A percentile compares a stretch with the other conserved stretches of the same genome.
Evolutionary conservation across 2,888 invertebrate genomes (phyloP).

Genomic region (Xanthostigma xanthostigma): DNA sequence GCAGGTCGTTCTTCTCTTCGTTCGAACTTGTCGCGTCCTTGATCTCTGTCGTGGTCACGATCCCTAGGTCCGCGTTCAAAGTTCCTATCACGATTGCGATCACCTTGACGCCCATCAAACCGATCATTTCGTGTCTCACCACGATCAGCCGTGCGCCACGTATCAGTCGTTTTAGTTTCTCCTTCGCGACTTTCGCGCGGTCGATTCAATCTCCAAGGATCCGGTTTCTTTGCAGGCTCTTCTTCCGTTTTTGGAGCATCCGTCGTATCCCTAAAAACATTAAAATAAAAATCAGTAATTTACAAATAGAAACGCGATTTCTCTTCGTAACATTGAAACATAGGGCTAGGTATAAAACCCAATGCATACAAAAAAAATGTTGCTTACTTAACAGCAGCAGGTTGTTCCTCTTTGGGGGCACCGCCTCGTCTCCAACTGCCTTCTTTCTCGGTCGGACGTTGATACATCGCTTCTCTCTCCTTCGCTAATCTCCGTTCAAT

Average conservation of each 20-base stretch:
- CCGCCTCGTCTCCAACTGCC: constrained; percentile 17
- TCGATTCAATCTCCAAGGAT: constrained; percentile 19
- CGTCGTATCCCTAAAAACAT: not conserved
- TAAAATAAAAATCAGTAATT: too few species aligned
- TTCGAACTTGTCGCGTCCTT: not conserved
- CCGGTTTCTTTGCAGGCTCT: constrained; percentile 17
- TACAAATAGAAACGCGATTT: too few species aligned
- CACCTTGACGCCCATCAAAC: constrained; percentile 3
- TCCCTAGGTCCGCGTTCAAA: constrained; percentile 8
- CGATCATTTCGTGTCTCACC: not conserved
- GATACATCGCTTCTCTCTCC: constrained; percentile 24
- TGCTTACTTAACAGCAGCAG: too few species aligned
- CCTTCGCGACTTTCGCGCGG: not conserved
- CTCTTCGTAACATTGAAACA: too few species aligned
- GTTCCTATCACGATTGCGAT: constrained; percentile 8
- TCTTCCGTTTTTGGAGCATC: constrained; percentile 3
- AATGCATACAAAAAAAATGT: too few species aligned
- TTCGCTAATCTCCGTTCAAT: constrained; percentile 46
- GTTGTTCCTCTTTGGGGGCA: constrained; percentile 1
- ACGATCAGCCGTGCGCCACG: constrained; percentile 1
- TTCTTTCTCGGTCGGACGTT: constrained; percentile 11
- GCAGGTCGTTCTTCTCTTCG: not conserved
- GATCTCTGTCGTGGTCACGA: not conserved
- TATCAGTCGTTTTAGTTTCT: not conserved
- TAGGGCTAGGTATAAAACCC: too few species aligned